A percentile compares a stretch with the other conserved stretches of the same genome.
phyloP scores from a whole-genome alignment of 2,797 vertebrate genomes.

The Borostomias antarcticus region DNA sequence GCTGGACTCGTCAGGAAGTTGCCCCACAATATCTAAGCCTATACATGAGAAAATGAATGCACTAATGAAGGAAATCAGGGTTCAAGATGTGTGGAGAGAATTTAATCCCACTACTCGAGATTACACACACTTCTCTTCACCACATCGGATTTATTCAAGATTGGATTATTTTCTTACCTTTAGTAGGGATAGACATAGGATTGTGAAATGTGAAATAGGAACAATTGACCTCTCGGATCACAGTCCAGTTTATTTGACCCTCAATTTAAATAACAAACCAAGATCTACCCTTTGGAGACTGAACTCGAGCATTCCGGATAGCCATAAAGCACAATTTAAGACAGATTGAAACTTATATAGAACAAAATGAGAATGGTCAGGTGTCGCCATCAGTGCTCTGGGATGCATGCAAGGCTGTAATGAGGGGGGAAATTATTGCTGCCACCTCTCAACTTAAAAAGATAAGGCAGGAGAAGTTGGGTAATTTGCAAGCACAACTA shows the following conservation, averaged over 20 bases:
- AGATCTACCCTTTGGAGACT: conserved; percentile 24
- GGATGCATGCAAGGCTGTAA: too few relatives aligned
- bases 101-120: background rate
- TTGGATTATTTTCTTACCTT: too few relatives aligned
- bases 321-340: background rate
- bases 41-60: conserved; percentile 7
- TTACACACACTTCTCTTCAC: background rate
- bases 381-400: too few relatives aligned
- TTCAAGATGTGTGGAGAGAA: conserved; percentile 27
- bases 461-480: too few relatives aligned
- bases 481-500: too few relatives aligned
- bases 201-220: conserved; percentile 15
- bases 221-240: conserved; percentile 23
- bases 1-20: too few relatives aligned
- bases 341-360: too few relatives aligned
- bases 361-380: conserved; percentile 21
- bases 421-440: conserved; percentile 18
- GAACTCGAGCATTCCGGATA: conserved; percentile 25
- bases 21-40: background rate
- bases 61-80: conserved; percentile 15
- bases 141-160: background rate
- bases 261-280: background rate
- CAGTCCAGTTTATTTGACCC: background rate
- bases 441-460: background rate
- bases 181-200: too few relatives aligned